Base-by-base conservation (phyloP, 2,113 vertebrate genomes). In the Mormoops blainvillei region DNA sequence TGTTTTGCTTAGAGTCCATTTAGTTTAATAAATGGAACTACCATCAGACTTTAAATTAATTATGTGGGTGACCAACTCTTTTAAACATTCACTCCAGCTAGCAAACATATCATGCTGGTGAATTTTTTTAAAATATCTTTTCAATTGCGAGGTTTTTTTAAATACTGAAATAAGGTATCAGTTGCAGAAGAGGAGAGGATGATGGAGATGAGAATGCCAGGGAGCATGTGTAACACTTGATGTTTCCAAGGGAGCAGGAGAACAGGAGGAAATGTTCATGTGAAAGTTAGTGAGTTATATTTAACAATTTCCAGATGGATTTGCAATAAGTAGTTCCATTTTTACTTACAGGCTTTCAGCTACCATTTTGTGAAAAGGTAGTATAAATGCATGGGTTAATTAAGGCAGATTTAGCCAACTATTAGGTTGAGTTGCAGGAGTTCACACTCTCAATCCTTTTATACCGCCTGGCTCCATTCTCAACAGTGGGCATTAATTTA, bases 291-390 rank as follows among this genome's bases (percentile, higher is more conserved):
- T 52, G 36, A 45, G 50, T 70, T 87, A 45, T 45, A 94, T 63
- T 92, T 87, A 78, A 95, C 33, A 68, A 26, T 84, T 52, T 65
- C 67, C 90, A 92, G 84, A 86, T 78, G 73, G 82, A 83, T 93
- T 91, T 85, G 24, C 77, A 91, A 50, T 28, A 85, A 87, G 26
- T 26, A 78, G 52, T 83, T 73, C 74, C n/a, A 68, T 78, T 92
- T 90, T 82, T 63, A 24, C 68, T 91, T 81, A 50, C 12, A 89
- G 73, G 41, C 43, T 73, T 91, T 65, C 80, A 91, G 74, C 94
- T 96, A 65, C 84, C 80, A 89, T 94, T 96, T 84, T 91, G 81
- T 71, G 87, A 82, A 87, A 93, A 74, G 16, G n/a, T 33, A 74
- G 5, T 33, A 54, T 74, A 95, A 96, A 92, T 67, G 89, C 16